A percentile compares a stretch with the other conserved stretches of the same genome.
Evolutionary conservation across 2,113 vertebrate genomes (phyloP).

Genomic region (Apodemus sylvaticus): DNA sequence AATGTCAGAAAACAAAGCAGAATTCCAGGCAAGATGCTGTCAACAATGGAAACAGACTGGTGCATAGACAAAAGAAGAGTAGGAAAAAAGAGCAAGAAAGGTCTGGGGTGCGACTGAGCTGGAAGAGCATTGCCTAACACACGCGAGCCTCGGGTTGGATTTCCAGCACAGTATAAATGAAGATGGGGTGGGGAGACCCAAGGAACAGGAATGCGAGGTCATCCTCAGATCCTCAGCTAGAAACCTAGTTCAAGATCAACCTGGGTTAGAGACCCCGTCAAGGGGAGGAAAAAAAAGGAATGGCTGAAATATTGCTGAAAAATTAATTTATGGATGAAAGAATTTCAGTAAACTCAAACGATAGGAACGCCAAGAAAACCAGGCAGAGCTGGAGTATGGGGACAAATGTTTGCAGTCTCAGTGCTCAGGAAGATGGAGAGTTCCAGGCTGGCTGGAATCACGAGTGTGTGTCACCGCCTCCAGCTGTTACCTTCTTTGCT

Average conservation of each 20-base stretch:
- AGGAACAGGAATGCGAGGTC: background rate
- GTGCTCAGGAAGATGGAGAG: background rate
- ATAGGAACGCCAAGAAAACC: background rate
- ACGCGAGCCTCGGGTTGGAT: background rate
- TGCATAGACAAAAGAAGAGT: background rate
- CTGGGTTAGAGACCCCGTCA: background rate
- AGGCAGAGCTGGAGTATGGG: background rate
- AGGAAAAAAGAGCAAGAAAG: background rate
- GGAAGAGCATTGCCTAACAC: no score
- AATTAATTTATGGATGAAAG: background rate
- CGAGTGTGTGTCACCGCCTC: no score
- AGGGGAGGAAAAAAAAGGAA: background rate
- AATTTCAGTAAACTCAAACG: background rate
- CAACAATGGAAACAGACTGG: background rate
- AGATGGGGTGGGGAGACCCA: background rate
- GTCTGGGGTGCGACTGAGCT: background rate
- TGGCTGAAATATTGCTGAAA: background rate
- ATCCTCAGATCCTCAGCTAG: background rate
- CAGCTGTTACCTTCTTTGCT: background rate
- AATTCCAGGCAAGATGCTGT: background rate
- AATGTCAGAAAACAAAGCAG: background rate
- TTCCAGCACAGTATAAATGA: background rate
- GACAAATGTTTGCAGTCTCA: background rate
- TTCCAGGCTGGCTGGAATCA: background rate
- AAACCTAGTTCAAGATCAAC: background rate